phyloP scores from a whole-genome alignment of 2,888 invertebrate genomes.

The Amphipoea oculea region DNA sequence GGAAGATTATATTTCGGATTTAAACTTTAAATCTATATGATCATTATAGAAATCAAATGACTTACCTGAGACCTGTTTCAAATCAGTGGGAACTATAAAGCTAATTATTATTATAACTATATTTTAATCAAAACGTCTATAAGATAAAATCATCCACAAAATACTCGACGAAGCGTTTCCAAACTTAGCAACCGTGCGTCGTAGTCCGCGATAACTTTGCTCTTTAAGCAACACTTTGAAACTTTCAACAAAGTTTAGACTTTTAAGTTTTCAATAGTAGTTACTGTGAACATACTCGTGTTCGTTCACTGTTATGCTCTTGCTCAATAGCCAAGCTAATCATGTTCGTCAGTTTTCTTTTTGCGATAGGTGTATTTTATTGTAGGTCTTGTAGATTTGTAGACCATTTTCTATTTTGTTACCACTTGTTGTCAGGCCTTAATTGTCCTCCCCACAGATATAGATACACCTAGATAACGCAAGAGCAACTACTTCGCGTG shows the following conservation, averaged over 20 bases:
- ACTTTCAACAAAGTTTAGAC: neutral
- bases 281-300: neutral
- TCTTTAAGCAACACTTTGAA: conserved; percentile 2
- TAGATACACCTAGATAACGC: too few species aligned
- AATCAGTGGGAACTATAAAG: neutral
- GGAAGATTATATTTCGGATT: neutral
- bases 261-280: conserved; percentile 7
- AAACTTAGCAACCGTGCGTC: neutral
- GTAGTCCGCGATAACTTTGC: conserved; percentile 4
- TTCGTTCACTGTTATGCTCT: conserved; percentile 1
- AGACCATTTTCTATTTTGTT: too few species aligned
- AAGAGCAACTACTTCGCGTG: too few species aligned
- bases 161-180: neutral
- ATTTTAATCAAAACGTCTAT: neutral
- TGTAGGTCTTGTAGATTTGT: too few species aligned
- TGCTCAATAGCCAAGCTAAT: neutral
- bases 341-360: conserved; percentile 1
- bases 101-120: neutral
- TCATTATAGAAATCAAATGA: neutral
- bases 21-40: neutral
- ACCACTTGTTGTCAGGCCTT: too few species aligned
- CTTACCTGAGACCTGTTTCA: neutral
- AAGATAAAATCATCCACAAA: neutral
- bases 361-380: neutral
- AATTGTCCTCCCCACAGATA: too few species aligned